phyloP scores from a whole-genome alignment of 2,888 invertebrate genomes.

The Colletes collaris region DNA sequence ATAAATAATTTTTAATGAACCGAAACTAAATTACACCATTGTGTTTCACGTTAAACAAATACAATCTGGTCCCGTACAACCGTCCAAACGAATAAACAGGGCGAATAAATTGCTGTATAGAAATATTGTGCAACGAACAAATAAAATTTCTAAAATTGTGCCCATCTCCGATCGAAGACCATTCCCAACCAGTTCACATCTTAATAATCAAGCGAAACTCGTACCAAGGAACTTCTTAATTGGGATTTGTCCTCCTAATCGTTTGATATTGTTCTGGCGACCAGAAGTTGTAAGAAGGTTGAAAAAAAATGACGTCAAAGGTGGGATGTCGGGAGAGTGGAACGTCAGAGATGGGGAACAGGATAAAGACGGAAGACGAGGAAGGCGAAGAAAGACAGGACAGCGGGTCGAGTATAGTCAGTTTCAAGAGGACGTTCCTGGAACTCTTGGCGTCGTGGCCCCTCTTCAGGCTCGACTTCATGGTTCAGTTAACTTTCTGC shows the following conservation, averaged over 20 bases:
- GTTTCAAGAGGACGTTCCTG: constrained; percentile 72
- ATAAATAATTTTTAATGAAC: no score
- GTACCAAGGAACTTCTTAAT: no score
- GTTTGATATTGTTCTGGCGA: constrained; percentile 17
- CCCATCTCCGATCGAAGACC: no score
- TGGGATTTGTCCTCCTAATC: not conserved
- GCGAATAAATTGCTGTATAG: no score
- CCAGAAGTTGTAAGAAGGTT: not conserved
- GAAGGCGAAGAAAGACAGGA: constrained; percentile 46
- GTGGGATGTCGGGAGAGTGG: not conserved
- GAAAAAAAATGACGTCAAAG: constrained; percentile 26
- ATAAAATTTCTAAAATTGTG: no score
- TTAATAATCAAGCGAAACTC: no score
- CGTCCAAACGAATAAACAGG: no score
- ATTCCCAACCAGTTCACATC: no score
- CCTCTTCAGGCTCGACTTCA: constrained; percentile 69
- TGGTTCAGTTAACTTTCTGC: constrained; percentile 78
- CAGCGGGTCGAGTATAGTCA: constrained; percentile 57
- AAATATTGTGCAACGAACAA: no score
- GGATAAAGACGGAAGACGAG: constrained; percentile 12
- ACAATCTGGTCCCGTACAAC: no score
- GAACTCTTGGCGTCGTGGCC: constrained; percentile 67
- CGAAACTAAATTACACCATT: no score
- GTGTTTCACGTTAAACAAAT: no score
- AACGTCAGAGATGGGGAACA: not conserved